Evolutionary conservation across 2,797 vertebrate genomes (phyloP), one percentile per base, ranked within the genome.

Genomic region (Perodicticus potto): DNA sequence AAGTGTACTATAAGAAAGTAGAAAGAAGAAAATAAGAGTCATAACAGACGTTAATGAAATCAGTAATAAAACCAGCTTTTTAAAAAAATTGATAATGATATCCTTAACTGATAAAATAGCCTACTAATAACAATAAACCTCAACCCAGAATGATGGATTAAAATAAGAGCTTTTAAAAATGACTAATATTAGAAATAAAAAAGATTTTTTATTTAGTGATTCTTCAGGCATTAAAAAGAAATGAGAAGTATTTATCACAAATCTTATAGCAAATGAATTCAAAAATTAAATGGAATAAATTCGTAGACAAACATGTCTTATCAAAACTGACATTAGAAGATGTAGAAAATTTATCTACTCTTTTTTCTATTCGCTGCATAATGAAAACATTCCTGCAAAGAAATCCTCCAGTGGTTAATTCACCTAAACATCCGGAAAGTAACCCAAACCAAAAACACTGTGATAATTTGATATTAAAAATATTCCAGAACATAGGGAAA

Each of bases 231-330:
- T 82, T 70, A 22, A 70, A 77, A 76, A 27, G 5, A 78, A 61
- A 37, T 40, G 73, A 84, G 53, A 67, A 29, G 25, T 12, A 55
- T 63, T n/a, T 70, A 80, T 20, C 7, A 74, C 4, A 83, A 92
- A 91, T 67, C 7, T 67, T 87, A 81, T 10, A 5, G 9, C 45
- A 69, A 32, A 49, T 67, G 86, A 37, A 37, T 29, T 20, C 45
- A 45, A 67, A 82, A 81, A 67, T 72, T 81, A 61, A 90, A 89
- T 91, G 7, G 61, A 88, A 72, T 59, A 74, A 87, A 88, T 76
- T 83, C 25, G 16, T 57, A 70, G n/a, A 91, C 40, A 65, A 65
- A 27, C 23, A 57, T 0, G n/a, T 37, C 20, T 55, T 65, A 87
- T 27, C 14, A 94, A 65, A 91, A 49, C 19, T 65, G 63, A 78